Conservation (phyloP, 2,797 vertebrate genomes). For the Epinephelus malabaricus region DNA sequence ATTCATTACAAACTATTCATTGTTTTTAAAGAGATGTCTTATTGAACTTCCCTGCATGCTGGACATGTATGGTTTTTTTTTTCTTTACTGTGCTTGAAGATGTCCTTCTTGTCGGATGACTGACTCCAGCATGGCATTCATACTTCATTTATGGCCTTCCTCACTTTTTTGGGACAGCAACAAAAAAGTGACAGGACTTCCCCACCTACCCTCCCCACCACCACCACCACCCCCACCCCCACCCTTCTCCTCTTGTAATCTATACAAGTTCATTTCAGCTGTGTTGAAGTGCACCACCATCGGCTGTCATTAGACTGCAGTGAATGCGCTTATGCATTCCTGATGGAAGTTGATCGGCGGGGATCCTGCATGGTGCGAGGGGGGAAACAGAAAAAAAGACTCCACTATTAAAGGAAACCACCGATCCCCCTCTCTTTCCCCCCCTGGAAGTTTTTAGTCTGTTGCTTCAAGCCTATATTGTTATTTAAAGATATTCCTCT, state of each 20-base stretch:
- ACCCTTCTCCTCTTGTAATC: constrained; percentile 71
- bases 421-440: constrained; percentile 61
- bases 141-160: constrained; percentile 91
- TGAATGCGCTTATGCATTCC: constrained; percentile 89
- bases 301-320: constrained; percentile 87
- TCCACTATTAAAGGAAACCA: constrained; percentile 80
- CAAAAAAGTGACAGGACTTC: constrained; percentile 95
- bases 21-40: constrained; percentile 91
- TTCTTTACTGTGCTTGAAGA: constrained; percentile 90
- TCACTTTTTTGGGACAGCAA: constrained; percentile 96
- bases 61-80: constrained; percentile 95
- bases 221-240: too few relatives aligned
- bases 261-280: constrained; percentile 85
- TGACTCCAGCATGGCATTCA: constrained; percentile 97
- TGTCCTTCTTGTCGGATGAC: constrained; percentile 91
- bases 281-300: constrained; percentile 89
- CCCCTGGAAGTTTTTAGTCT: constrained; percentile 77
- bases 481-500: constrained; percentile 90
- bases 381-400: constrained; percentile 79
- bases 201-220: constrained; percentile 50
- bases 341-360: constrained; percentile 88
- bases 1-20: constrained; percentile 89
- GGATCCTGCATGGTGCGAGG: constrained; percentile 85
- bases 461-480: constrained; percentile 91
- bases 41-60: constrained; percentile 98